phyloP scores from a whole-genome alignment of 2,888 invertebrate genomes.

The Aleiodes alternator region DNA sequence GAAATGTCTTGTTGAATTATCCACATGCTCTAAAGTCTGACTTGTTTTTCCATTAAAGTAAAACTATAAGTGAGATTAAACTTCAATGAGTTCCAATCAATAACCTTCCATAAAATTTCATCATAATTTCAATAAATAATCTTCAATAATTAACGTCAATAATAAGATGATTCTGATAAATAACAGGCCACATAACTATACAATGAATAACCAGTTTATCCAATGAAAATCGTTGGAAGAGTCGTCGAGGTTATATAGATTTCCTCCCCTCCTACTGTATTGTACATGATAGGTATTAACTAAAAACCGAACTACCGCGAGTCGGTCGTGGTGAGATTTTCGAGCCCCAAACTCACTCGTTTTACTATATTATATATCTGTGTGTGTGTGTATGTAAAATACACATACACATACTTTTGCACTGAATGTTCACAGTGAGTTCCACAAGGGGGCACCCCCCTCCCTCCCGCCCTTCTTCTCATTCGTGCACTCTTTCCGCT shows the following conservation, averaged over 20 bases:
- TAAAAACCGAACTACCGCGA: constrained; percentile 68
- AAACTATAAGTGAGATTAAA: no score
- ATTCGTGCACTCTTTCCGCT: constrained; percentile 43
- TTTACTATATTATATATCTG: constrained; percentile 3
- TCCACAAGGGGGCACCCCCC: constrained; percentile 29
- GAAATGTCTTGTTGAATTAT: background rate
- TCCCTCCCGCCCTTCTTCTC: constrained; percentile 36
- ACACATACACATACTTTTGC: background rate
- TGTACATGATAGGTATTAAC: constrained; percentile 65
- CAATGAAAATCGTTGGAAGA: constrained; percentile 26
- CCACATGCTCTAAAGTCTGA: background rate
- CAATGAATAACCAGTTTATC: constrained; percentile 8
- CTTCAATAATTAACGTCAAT: background rate
- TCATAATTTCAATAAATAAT: background rate
- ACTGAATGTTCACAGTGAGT: constrained; percentile 37
- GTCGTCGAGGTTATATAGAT: constrained; percentile 29
- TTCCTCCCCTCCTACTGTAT: background rate
- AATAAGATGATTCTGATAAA: constrained; percentile 9
- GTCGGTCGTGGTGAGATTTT: constrained; percentile 29
- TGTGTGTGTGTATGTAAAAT: background rate
- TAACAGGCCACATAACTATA: background rate
- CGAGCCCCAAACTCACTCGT: constrained; percentile 16
- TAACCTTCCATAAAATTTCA: background rate
- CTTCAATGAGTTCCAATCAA: background rate
- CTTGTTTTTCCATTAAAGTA: background rate